Conservation (phyloP, 1,140 invertebrate genomes). For the Neodiprion fabricii region DNA sequence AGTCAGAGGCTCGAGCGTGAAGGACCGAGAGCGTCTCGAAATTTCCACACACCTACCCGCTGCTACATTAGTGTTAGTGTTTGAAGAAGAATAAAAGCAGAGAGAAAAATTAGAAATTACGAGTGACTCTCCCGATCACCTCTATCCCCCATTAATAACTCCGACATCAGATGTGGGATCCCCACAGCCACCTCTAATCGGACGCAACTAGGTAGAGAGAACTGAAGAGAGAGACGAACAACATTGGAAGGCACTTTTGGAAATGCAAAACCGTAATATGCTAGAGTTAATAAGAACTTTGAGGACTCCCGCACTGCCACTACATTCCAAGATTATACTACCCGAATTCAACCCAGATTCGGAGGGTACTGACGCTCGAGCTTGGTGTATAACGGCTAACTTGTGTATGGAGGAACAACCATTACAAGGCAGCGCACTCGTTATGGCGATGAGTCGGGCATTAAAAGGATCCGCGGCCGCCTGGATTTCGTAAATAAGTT, state of each 20-base stretch:
- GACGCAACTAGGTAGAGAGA: neutral
- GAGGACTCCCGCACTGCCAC: neutral
- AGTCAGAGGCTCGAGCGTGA: too few relatives aligned
- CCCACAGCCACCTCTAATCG: neutral
- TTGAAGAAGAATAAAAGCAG: too few relatives aligned
- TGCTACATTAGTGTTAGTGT: too few relatives aligned
- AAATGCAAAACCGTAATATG: slow-evolving; percentile 12
- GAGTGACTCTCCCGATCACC: too few relatives aligned
- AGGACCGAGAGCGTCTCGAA: too few relatives aligned
- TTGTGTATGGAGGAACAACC: slow-evolving; percentile 17
- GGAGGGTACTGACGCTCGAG: slow-evolving; percentile 14
- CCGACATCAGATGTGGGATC: slow-evolving; percentile 20
- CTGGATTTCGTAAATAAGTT: slow-evolving; percentile 19
- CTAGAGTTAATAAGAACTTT: slow-evolving; percentile 10
- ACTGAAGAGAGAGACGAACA: neutral
- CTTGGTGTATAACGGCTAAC: slow-evolving; percentile 24
- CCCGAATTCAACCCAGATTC: slow-evolving; percentile 24
- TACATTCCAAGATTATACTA: slow-evolving; percentile 2
- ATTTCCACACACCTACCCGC: too few relatives aligned
- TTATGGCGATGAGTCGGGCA: slow-evolving; percentile 17
- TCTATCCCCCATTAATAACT: neutral
- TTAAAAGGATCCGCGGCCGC: slow-evolving; percentile 20
- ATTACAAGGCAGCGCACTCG: slow-evolving; percentile 15
- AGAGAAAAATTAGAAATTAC: too few relatives aligned
- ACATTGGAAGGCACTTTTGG: neutral